Conservation (phyloP, 1,140 invertebrate species). For the Doryteuthis pealeii region DNA sequence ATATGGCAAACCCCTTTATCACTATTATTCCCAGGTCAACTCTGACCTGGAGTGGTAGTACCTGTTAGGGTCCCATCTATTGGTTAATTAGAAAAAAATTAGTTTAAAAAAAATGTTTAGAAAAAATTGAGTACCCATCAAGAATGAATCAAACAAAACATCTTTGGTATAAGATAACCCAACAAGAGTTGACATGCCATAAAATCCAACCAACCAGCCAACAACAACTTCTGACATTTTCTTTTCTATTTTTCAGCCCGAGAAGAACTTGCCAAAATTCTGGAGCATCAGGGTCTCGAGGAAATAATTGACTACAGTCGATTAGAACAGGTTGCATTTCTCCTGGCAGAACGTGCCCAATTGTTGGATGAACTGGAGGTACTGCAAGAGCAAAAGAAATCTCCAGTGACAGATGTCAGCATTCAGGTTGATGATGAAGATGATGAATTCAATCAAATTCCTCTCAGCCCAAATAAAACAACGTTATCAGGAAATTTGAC, state of each 20-base stretch:
- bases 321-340: conserved; percentile 57
- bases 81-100: too few species aligned
- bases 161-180: too few species aligned
- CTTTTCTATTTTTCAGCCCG: conserved; percentile 29
- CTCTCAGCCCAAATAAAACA: conserved; percentile 10
- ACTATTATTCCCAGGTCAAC: too few species aligned
- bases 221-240: conserved; percentile 3
- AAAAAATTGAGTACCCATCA: too few species aligned
- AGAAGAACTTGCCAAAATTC: conserved; percentile 55
- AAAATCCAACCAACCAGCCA: too few species aligned
- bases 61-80: too few species aligned
- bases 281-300: conserved; percentile 54
- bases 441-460: conserved; percentile 16
- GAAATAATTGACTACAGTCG: conserved; percentile 49
- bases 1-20: too few species aligned
- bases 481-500: conserved; percentile 15
- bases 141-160: too few species aligned
- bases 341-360: conserved; percentile 54
- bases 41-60: too few species aligned
- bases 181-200: too few species aligned
- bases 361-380: conserved; percentile 55
- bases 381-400: conserved; percentile 33
- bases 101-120: too few species aligned
- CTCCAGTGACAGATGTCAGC: conserved; percentile 14
- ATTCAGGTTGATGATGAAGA: conserved; percentile 15